Evolutionary conservation across 2,888 invertebrate species (phyloP).

Genomic region (Plemyria rubiginata): DNA sequence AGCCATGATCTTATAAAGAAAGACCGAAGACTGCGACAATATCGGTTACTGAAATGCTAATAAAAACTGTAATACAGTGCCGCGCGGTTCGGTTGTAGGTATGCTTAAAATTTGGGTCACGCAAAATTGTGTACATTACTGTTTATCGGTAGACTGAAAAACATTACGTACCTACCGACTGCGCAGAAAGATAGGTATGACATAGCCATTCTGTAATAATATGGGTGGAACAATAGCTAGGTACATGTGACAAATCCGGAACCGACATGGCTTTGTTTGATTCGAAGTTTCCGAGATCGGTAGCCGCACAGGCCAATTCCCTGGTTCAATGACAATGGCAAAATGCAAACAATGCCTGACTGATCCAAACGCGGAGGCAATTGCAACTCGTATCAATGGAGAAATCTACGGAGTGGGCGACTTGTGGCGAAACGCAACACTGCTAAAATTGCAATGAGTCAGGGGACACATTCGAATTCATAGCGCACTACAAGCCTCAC

Average conservation of each 20-base stretch:
- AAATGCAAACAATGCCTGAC: slow-evolving; percentile 61
- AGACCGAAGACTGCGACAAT: slow-evolving; percentile 43
- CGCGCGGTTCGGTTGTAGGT: slow-evolving; percentile 35
- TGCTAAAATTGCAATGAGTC: slow-evolving; percentile 63
- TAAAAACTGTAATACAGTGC: slow-evolving; percentile 38
- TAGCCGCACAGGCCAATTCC: slow-evolving; percentile 59
- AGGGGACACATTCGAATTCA: slow-evolving; percentile 66
- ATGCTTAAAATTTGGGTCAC: slow-evolving; percentile 48
- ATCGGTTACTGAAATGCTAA: slow-evolving; percentile 41
- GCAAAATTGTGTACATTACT: slow-evolving; percentile 39
- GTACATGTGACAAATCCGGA: slow-evolving; percentile 35
- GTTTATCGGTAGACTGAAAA: slow-evolving; percentile 37
- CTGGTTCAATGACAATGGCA: slow-evolving; percentile 71
- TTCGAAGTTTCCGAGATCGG: slow-evolving; percentile 24
- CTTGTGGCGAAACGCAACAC: slow-evolving; percentile 61
- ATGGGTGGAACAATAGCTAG: slow-evolving; percentile 29
- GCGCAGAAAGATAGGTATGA: slow-evolving; percentile 18
- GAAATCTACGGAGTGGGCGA: slow-evolving; percentile 75
- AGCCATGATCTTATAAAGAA: slow-evolving; percentile 42
- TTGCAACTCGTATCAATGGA: slow-evolving; percentile 75
- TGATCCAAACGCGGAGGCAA: slow-evolving; percentile 62
- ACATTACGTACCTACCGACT: slow-evolving; percentile 5
- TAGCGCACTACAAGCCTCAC: slow-evolving; percentile 39
- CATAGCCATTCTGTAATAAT: slow-evolving; percentile 28
- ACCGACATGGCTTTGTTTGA: slow-evolving; percentile 35